Base-by-base conservation (phyloP, 2,113 vertebrate genomes). In the Syrrhaptes paradoxus region DNA sequence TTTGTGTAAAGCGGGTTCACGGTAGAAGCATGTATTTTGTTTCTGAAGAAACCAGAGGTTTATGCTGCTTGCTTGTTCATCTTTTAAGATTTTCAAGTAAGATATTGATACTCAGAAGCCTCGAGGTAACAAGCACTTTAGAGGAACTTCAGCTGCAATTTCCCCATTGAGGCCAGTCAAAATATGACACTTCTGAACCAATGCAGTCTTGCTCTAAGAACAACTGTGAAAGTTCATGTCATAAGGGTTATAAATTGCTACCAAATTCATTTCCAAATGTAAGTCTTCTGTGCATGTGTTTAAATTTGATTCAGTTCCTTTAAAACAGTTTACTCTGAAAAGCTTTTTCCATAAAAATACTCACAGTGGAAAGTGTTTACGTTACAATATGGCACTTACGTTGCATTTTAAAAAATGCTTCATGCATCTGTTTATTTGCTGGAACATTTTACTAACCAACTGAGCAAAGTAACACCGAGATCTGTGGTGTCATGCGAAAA, bases 351-450 rank as follows among this genome's bases (percentile, higher is more conserved):
- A 61, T 74, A 73, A 88, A 96, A 93, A 63, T 76, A 38, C 11
- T 5, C 26, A 7, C 46, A 81, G 38, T 86, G 85, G 62, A 85
- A 94, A 90, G 82, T 87, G 88, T 94, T 97, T 92, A 86, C 5
- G 1, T 84, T 90, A 52, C 83, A 61, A 43, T 86, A 52, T 52
- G 66, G 68, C 68, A 75, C 73, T 94, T 89, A 86, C 14, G 86
- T 55, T 83, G 76, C 72, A 63, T 88, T 46, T 36, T 29, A 31
- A 61, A 74, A 78, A 54, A 21, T 5, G 21, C 2, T 73, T 83
- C 52, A 55, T 62, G 31, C 41, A 54, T 78, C 86, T 97, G 3
- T 93, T 94, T 95, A 77, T 94, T 94, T 96, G 49, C 72, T 93
- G 88, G 90, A 82, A 79, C 66, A 61, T 89, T 94, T 94, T 75